Percentiles rank a stretch among this genome's conserved stretches.
phyloP scores from a whole-genome alignment of 2,113 vertebrate species.

The Malurus cyaneus region DNA sequence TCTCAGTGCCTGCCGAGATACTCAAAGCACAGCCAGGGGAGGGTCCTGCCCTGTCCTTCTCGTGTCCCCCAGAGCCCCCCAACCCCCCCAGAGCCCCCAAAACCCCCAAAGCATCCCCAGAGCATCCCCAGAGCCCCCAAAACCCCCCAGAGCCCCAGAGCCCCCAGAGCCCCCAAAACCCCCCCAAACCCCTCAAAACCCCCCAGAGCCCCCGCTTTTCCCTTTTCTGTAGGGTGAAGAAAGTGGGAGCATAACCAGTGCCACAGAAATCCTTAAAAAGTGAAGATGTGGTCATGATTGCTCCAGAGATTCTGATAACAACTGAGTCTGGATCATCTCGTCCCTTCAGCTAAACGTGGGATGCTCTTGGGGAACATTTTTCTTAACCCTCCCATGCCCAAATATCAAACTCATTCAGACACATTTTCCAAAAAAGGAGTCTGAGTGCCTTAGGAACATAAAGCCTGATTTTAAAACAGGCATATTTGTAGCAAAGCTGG shows the following conservation, averaged over 20 bases:
- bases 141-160: no score
- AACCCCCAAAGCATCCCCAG: no score
- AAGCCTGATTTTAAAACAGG: background rate
- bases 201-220: no score
- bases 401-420: background rate
- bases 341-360: background rate
- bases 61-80: no score
- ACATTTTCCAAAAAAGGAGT: background rate
- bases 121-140: no score
- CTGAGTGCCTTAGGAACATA: background rate
- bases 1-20: background rate
- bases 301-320: background rate
- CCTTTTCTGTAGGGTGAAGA: background rate
- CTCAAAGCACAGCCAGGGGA: background rate
- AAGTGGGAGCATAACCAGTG: background rate
- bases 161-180: no score
- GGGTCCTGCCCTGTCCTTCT: no score
- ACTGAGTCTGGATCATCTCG: background rate
- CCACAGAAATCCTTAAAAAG: background rate
- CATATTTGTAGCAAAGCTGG: background rate
- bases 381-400: background rate
- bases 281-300: background rate
- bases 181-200: no score
- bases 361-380: background rate
- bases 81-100: no score